phyloP scores from a whole-genome alignment of 2,888 invertebrate genomes.

The Ligdia adustata region DNA sequence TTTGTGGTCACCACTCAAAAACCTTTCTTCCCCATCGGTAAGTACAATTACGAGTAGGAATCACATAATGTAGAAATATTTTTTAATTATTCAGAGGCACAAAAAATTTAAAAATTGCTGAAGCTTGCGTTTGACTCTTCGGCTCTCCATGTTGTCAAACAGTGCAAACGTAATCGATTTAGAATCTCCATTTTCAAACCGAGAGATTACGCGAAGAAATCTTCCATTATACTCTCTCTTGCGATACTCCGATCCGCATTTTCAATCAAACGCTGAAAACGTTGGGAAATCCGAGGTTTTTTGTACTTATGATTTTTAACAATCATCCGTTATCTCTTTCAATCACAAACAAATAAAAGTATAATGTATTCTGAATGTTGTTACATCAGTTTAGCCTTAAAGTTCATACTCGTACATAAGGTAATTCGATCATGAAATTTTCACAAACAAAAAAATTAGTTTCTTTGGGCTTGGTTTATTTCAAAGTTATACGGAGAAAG shows the following conservation, averaged over 20 bases:
- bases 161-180: conserved; percentile 24
- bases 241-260: conserved; percentile 46
- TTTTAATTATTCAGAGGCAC: too few species aligned
- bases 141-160: conserved; percentile 1
- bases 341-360: conserved; percentile 23
- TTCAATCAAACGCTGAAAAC: conserved; percentile 58
- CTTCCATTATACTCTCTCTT: conserved; percentile 45
- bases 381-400: background rate
- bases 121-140: background rate
- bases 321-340: conserved; percentile 30
- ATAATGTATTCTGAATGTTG: conserved; percentile 3
- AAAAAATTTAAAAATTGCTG: background rate
- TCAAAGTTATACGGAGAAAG: too few species aligned
- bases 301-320: conserved; percentile 33
- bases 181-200: conserved; percentile 40
- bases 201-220: conserved; percentile 44
- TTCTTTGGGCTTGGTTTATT: too few species aligned
- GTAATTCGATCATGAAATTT: too few species aligned
- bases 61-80: too few species aligned
- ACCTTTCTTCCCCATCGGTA: too few species aligned
- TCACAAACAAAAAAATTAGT: too few species aligned
- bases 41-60: too few species aligned
- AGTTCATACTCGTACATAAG: too few species aligned
- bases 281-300: conserved; percentile 53
- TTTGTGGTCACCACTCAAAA: too few species aligned